A percentile compares a stretch with the other conserved stretches of the same genome.
phyloP scores from a whole-genome alignment of 2,797 vertebrate species.

The Pseudochaenichthys georgianus region DNA sequence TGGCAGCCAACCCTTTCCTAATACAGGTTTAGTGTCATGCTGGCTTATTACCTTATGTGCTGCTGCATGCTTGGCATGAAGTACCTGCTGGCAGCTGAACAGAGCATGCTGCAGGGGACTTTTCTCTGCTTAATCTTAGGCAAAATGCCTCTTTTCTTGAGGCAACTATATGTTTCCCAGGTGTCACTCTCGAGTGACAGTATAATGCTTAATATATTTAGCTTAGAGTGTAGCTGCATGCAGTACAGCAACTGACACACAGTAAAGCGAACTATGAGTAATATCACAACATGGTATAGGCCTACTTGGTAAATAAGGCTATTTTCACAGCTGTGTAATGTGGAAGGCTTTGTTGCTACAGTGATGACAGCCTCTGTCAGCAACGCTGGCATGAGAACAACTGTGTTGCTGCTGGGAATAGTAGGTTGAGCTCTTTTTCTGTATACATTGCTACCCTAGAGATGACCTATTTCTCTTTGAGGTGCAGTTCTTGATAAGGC shows the following conservation, averaged over 20 bases:
- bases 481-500: constrained; percentile 17
- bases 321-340: constrained; percentile 38
- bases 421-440: constrained; percentile 36
- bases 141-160: constrained; percentile 55
- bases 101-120: constrained; percentile 65
- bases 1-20: constrained; percentile 47
- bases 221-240: constrained; percentile 34
- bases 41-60: constrained; percentile 67
- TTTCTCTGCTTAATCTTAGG: constrained; percentile 66
- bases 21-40: constrained; percentile 59
- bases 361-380: constrained; percentile 54
- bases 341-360: constrained; percentile 61
- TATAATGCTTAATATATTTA: constrained; percentile 52
- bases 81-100: constrained; percentile 75
- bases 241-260: constrained; percentile 3
- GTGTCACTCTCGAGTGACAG: constrained; percentile 60
- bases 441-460: constrained; percentile 23
- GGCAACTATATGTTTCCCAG: constrained; percentile 59
- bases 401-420: constrained; percentile 43
- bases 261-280: constrained; percentile 30
- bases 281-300: constrained; percentile 36
- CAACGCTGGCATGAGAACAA: constrained; percentile 58
- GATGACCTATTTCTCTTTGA: constrained; percentile 51
- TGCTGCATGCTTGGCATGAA: constrained; percentile 62
- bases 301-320: constrained; percentile 50